Percentiles rank a stretch among this genome's conserved stretches.
Evolutionary conservation across 2,888 invertebrate species (phyloP).

Genomic region (Lomographa bimaculata): DNA sequence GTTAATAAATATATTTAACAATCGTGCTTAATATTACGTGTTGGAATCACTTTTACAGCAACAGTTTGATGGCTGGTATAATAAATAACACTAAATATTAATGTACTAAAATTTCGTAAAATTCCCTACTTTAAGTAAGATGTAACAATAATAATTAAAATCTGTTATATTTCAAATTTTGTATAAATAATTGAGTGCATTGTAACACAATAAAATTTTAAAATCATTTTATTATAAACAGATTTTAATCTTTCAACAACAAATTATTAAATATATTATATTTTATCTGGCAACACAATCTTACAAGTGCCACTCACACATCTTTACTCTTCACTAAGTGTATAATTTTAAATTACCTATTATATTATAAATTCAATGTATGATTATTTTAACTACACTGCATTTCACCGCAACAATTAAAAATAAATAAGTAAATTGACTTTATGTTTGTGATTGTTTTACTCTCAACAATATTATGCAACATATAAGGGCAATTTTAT

Average conservation of each 20-base stretch:
- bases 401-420: slow-evolving; percentile 15
- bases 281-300: slow-evolving; percentile 18
- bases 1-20: too few species aligned
- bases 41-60: too few species aligned
- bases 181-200: not conserved
- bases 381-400: slow-evolving; percentile 26
- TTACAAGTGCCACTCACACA: slow-evolving; percentile 61
- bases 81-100: too few species aligned
- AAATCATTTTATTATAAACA: slow-evolving; percentile 14
- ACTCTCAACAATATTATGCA: too few species aligned
- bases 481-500: not conserved
- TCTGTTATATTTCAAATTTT: not conserved
- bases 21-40: too few species aligned
- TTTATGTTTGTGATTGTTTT: too few species aligned
- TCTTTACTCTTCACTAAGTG: slow-evolving; percentile 34
- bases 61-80: too few species aligned
- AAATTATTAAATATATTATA: slow-evolving; percentile 1
- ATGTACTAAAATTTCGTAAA: slow-evolving; percentile 6
- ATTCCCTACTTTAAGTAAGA: slow-evolving; percentile 22
- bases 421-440: slow-evolving; percentile 1
- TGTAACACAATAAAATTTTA: slow-evolving; percentile 7
- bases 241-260: not conserved
- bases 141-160: slow-evolving; percentile 11
- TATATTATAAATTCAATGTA: slow-evolving; percentile 33
- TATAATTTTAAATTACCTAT: slow-evolving; percentile 20